Conservation (phyloP, 2,888 invertebrate species). For the Doris montereyensis region DNA sequence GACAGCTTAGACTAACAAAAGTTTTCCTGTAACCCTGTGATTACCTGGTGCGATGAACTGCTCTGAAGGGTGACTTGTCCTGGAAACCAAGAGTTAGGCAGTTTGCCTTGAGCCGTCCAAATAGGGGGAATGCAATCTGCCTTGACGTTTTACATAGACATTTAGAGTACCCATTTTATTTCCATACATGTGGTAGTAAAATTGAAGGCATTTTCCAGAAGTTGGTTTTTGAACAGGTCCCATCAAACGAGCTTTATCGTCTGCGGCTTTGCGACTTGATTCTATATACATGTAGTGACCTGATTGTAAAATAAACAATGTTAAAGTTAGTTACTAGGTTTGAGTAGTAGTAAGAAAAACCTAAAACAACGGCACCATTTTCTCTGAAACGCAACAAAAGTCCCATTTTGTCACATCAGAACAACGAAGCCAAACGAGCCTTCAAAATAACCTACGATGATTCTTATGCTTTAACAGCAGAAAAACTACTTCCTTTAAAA, state of each 20-base stretch:
- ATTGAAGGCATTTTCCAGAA: conserved; percentile 58
- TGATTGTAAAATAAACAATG: conserved; percentile 30
- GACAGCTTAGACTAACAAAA: too few relatives aligned
- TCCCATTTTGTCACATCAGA: too few relatives aligned
- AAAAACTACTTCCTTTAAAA: too few relatives aligned
- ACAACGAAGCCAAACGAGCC: too few relatives aligned
- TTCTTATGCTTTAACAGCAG: too few relatives aligned
- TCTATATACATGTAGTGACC: conserved; percentile 66
- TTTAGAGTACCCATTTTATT: conserved; percentile 56
- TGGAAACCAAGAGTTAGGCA: conserved; percentile 60
- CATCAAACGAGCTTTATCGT: conserved; percentile 58
- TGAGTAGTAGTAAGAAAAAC: too few relatives aligned
- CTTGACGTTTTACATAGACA: conserved; percentile 48
- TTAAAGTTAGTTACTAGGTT: too few relatives aligned
- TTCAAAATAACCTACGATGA: too few relatives aligned
- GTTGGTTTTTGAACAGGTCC: conserved; percentile 53
- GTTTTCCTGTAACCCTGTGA: too few relatives aligned
- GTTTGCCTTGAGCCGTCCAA: conserved; percentile 59
- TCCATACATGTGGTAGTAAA: conserved; percentile 69
- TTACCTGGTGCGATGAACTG: conserved; percentile 58
- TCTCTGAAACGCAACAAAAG: too few relatives aligned
- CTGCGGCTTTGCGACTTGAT: conserved; percentile 50
- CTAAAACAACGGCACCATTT: too few relatives aligned
- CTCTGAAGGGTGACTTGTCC: conserved; percentile 57
- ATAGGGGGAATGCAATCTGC: conserved; percentile 47